Base-by-base conservation (phyloP, 2,888 invertebrate genomes). In the Drosophila setosimentum region DNA sequence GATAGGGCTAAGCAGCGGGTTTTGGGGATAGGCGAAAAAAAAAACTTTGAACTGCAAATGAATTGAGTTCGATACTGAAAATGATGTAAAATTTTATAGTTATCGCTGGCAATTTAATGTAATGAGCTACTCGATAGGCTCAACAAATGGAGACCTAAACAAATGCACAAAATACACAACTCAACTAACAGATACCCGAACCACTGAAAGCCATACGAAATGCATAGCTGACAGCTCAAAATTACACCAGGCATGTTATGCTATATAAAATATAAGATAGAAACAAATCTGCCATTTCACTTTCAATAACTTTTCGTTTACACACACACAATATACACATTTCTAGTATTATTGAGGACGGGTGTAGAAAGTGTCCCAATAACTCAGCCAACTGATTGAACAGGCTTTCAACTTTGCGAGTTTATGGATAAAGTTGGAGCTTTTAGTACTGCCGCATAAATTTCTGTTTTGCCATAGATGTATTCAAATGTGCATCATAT, bases 51-150 rank as follows among this genome's bases (percentile, higher is more conserved):
- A 67, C 79, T 76, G 64, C 74, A 68, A 82, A 79, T 76, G 76
- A 81, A 78, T 82, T 82, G 82, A 82, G 79, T 82, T 80, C 68
- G 51, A 54, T 68, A 51, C 49, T 54, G 57, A 65, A 73, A 76
- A 76, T 60, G 87, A 72, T 89, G 75, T 89, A 77, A 89, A 83
- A 70, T 87, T 87, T 89, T 86, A 86, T 79, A 84, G 84, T 82
- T 78, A 77, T 83, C 58, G 73, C 73, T 45, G 68, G 64, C 73
- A 84, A 79, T 87, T 85, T 77, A 80, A 82, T 65, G 73, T 68
- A 78, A 78, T 72, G 76, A 68, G 80, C 68, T 57, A 63, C 35
- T 53, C 49, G 60, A 66, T 68, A 76, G 73, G 64, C 65, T 21
- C 49, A 27, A 18, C 61, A 51, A 62, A 51, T 51, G 27, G 24